These are phyloP conservation scores for Pinna nobilis DNA, from an alignment of 1,140 invertebrate species.

Conservation along the genomic window DNA sequence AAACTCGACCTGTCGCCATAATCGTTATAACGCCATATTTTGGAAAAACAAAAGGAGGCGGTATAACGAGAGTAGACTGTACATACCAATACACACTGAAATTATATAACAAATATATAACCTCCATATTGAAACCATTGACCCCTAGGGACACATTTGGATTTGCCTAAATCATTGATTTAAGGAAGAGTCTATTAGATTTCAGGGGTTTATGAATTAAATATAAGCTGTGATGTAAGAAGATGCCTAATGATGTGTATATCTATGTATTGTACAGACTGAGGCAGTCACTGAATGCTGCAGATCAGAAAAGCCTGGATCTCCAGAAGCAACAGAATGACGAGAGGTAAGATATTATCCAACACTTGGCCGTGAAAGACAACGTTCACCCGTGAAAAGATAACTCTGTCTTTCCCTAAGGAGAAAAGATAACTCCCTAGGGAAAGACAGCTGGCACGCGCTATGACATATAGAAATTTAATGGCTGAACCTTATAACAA, in stretches of 20 bases:
- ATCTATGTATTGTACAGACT: background rate
- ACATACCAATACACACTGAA: too few species aligned
- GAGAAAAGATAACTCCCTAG: background rate
- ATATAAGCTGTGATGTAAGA: background rate
- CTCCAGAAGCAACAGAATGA: constrained; percentile 11
- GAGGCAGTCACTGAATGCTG: background rate
- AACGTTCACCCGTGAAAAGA: too few species aligned
- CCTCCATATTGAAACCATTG: background rate
- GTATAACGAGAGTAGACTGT: too few species aligned
- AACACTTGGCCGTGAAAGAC: too few species aligned
- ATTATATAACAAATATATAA: too few species aligned
- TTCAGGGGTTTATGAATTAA: background rate
- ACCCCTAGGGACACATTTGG: background rate
- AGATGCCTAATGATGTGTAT: background rate
- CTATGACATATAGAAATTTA: too few species aligned
- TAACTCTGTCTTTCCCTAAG: too few species aligned
- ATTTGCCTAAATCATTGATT: background rate
- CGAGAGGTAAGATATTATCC: constrained; percentile 11
- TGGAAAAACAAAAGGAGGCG: too few species aligned
- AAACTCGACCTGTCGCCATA: too few species aligned
- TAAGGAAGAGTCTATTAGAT: background rate
- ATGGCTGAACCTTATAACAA: too few species aligned
- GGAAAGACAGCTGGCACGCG: too few species aligned
- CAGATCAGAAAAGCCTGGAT: constrained; percentile 2
- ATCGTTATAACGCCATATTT: too few species aligned